Conservation (phyloP, 1,140 invertebrate genomes). For the Platyscapa corneri region DNA sequence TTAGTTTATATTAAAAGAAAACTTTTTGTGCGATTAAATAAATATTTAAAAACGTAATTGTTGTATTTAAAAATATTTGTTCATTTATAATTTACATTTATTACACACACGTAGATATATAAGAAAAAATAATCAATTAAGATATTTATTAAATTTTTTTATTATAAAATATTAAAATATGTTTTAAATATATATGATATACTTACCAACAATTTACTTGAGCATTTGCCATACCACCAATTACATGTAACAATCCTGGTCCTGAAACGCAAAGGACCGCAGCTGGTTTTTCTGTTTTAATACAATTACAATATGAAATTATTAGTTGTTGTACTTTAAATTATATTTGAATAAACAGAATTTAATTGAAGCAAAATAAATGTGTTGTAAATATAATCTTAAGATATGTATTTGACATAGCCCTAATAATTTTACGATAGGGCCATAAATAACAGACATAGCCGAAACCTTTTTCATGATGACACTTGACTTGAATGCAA, state of each 20-base stretch:
- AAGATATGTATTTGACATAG: no score
- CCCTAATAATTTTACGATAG: no score
- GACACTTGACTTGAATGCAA: no score
- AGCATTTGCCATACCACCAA: slow-evolving; percentile 96
- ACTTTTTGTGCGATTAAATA: no score
- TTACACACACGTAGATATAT: no score
- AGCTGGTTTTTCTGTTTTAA: slow-evolving; percentile 82
- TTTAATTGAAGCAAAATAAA: neutral
- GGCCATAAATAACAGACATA: no score
- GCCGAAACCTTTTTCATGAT: no score
- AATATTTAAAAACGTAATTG: no score
- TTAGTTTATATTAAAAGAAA: no score
- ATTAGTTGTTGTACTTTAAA: neutral
- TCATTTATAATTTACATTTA: no score
- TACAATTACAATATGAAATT: neutral
- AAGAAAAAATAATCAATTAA: no score
- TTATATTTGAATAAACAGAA: neutral
- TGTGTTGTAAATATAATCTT: no score
- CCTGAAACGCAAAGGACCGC: slow-evolving; percentile 96
- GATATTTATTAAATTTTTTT: neutral
- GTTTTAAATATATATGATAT: neutral
- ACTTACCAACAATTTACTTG: slow-evolving; percentile 94
- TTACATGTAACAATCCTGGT: slow-evolving; percentile 93
- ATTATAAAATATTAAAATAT: neutral
- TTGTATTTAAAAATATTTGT: neutral